phyloP scores from a whole-genome alignment of 2,888 invertebrate genomes.

The Ormyrus nitidulus region DNA sequence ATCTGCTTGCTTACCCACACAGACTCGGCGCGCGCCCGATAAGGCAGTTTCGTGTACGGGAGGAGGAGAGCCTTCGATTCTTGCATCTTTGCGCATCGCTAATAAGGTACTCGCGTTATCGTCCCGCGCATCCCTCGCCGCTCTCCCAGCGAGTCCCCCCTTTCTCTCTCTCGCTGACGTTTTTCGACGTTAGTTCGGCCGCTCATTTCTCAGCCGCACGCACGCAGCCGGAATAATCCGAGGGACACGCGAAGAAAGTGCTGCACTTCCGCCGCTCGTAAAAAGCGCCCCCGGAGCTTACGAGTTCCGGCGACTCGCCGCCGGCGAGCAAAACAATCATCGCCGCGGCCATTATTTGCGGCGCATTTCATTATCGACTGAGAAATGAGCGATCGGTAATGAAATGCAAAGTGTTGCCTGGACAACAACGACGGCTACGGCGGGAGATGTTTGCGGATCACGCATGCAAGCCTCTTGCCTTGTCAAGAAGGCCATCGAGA shows the following conservation, averaged over 20 bases:
- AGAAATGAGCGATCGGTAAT: too few relatives aligned
- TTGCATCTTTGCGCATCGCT: conserved; percentile 60
- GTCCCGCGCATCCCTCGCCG: conserved; percentile 47
- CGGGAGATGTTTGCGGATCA: neutral
- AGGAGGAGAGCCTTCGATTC: conserved; percentile 40
- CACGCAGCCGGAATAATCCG: neutral
- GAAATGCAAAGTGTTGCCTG: too few relatives aligned
- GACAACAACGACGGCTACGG: neutral
- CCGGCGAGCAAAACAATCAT: too few relatives aligned
- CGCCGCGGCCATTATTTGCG: too few relatives aligned
- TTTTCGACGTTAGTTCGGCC: conserved; percentile 5
- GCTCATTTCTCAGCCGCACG: conserved; percentile 10
- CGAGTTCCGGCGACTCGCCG: too few relatives aligned
- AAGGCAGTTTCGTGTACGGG: conserved; percentile 57
- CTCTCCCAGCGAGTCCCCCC: neutral
- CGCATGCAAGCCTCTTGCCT: too few relatives aligned
- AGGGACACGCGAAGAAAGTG: neutral
- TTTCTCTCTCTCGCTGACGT: conserved; percentile 10
- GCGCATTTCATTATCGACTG: too few relatives aligned
- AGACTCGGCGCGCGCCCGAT: conserved; percentile 54
- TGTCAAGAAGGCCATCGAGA: too few relatives aligned
- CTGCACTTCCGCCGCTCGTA: neutral
- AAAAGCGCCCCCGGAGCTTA: neutral
- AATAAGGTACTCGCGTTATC: conserved; percentile 59
- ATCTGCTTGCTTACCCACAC: conserved; percentile 2